Percentiles rank a stretch among this genome's conserved stretches.
These are phyloP conservation scores for Sebastiscus tertius DNA, from an alignment of 2,797 vertebrate species.

Conservation along the genomic window DNA sequence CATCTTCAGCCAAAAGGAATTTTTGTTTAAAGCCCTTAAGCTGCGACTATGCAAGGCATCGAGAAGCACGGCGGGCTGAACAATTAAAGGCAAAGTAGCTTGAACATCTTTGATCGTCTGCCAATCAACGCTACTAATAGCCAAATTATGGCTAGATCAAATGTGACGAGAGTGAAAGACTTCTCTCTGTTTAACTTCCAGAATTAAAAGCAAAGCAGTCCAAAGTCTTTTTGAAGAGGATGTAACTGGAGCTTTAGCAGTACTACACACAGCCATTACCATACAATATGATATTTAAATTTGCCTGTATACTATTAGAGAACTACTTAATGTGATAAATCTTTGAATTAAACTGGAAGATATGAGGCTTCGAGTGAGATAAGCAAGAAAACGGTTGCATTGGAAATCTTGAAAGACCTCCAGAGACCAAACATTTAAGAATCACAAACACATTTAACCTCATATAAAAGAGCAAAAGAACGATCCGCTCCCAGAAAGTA, in stretches of 20 bases:
- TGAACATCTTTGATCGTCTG: slow-evolving; percentile 44
- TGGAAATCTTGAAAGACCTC: no score
- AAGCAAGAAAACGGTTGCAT: no score
- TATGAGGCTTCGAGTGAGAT: background rate
- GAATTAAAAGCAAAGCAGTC: background rate
- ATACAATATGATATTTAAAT: background rate
- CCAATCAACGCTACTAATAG: slow-evolving; percentile 19
- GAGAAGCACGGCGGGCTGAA: background rate
- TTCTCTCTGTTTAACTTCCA: background rate
- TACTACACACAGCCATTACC: background rate
- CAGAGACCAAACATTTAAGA: background rate
- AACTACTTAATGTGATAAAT: background rate
- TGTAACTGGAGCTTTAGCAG: slow-evolving; percentile 8
- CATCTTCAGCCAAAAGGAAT: slow-evolving; percentile 23
- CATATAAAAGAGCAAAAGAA: background rate
- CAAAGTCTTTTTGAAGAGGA: background rate
- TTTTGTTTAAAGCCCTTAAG: slow-evolving; percentile 24
- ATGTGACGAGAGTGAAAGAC: background rate
- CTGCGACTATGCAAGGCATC: background rate
- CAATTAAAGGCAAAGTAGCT: slow-evolving; percentile 7
- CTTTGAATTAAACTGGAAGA: background rate
- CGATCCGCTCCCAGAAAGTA: background rate
- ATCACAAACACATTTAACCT: background rate
- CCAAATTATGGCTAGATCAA: slow-evolving; percentile 26
- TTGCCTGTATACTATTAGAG: background rate